Conservation (phyloP, 1,140 invertebrate genomes). For the Magallana gigas region DNA sequence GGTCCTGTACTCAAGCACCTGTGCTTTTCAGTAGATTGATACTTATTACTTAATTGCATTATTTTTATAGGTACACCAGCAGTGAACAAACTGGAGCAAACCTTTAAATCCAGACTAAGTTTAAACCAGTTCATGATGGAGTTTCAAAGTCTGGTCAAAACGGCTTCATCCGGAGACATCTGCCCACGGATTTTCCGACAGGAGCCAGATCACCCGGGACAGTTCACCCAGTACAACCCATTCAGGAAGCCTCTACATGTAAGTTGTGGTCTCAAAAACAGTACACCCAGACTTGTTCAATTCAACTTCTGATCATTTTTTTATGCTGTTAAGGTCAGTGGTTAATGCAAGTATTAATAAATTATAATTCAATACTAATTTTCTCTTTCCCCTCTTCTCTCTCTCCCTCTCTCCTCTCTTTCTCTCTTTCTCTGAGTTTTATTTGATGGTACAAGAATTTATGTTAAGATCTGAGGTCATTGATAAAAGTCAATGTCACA, state of each 20-base stretch:
- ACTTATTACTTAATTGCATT: too few relatives aligned
- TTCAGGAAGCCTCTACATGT: conserved; percentile 68
- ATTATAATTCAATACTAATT: too few relatives aligned
- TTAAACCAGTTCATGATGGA: conserved; percentile 81
- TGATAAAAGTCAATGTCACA: too few relatives aligned
- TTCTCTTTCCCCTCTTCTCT: too few relatives aligned
- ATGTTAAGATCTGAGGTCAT: too few relatives aligned
- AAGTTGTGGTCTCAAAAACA: background rate
- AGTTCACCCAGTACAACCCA: conserved; percentile 78
- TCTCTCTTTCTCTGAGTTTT: too few relatives aligned
- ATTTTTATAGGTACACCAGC: conserved; percentile 69
- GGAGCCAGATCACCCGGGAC: conserved; percentile 57
- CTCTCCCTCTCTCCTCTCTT: too few relatives aligned
- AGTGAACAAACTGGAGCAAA: conserved; percentile 64
- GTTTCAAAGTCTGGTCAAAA: conserved; percentile 79
- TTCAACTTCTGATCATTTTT: background rate
- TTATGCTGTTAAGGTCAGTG: too few relatives aligned
- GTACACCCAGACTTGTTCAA: background rate
- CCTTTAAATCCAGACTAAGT: conserved; percentile 68
- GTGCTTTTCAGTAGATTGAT: too few relatives aligned
- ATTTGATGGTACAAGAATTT: too few relatives aligned
- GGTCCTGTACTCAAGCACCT: too few relatives aligned
- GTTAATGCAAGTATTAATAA: too few relatives aligned
- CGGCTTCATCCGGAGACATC: conserved; percentile 69
- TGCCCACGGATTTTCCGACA: conserved; percentile 74